These are phyloP conservation scores for Platysteira castanea DNA, from an alignment of 2,113 vertebrate species.

Conservation along the genomic window DNA sequence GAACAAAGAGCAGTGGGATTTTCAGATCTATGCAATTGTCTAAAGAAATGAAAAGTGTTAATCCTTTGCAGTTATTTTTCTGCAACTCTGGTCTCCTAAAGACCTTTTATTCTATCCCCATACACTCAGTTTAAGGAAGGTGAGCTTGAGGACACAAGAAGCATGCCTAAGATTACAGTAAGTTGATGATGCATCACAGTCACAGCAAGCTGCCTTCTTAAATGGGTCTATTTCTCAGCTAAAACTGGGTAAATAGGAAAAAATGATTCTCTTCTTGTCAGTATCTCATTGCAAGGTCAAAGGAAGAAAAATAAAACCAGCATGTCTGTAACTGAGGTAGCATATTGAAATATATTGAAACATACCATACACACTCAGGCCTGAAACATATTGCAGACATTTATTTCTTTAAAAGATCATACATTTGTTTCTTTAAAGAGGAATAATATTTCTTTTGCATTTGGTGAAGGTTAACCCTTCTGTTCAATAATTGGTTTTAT, in stretches of 20 bases:
- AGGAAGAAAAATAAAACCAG: background rate
- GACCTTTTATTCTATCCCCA: background rate
- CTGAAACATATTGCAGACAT: background rate
- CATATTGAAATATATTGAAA: background rate
- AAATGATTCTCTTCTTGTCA: background rate
- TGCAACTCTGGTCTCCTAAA: background rate
- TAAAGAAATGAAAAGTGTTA: background rate
- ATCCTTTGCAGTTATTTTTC: background rate
- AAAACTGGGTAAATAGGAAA: background rate
- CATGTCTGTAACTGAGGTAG: background rate
- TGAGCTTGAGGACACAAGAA: background rate
- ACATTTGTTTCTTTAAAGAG: background rate
- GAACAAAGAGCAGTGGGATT: background rate
- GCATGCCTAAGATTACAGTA: background rate
- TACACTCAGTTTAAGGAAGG: background rate
- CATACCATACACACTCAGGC: background rate
- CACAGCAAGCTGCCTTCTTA: background rate
- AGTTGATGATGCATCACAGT: background rate
- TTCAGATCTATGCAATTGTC: background rate
- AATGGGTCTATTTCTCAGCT: background rate
- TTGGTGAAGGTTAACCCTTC: background rate
- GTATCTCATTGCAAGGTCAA: background rate
- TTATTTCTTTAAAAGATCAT: background rate
- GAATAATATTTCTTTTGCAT: background rate
- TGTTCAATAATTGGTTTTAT: background rate